Percentiles rank a stretch among this genome's conserved stretches.
Conservation (phyloP, 2,113 vertebrate genomes). For the Stegostoma tigrinum region DNA sequence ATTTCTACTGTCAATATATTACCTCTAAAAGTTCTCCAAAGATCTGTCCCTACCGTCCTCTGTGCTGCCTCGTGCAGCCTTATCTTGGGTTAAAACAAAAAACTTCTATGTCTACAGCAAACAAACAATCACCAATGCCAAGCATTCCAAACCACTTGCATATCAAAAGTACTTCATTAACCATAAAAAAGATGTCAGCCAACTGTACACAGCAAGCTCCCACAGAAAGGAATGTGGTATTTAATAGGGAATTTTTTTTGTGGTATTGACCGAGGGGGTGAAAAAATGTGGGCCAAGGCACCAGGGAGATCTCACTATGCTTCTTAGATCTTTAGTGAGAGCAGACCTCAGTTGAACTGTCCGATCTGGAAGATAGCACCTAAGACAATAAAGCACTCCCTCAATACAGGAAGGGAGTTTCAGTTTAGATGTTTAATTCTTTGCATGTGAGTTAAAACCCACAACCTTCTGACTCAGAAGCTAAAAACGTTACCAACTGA, state of each 20-base stretch:
- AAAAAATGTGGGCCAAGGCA: too few species aligned
- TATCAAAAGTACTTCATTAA: too few species aligned
- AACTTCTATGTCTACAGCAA: too few species aligned
- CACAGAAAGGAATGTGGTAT: background rate
- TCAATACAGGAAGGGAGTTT: background rate
- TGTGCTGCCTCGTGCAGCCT: background rate
- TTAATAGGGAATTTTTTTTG: background rate
- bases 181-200: too few species aligned
- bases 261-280: too few species aligned
- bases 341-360: background rate
- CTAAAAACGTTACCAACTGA: too few species aligned
- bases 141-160: too few species aligned
- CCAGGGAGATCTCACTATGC: background rate
- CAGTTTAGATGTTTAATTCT: background rate
- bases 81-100: background rate
- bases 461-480: background rate
- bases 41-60: background rate
- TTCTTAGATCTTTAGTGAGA: background rate
- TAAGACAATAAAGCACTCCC: background rate
- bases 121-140: too few species aligned
- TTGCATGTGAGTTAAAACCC: background rate
- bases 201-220: background rate
- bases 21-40: background rate
- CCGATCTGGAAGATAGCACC: background rate
- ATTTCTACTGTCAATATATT: background rate